Conservation (phyloP, 2,113 vertebrate species). For the Ploceus nigricollis region DNA sequence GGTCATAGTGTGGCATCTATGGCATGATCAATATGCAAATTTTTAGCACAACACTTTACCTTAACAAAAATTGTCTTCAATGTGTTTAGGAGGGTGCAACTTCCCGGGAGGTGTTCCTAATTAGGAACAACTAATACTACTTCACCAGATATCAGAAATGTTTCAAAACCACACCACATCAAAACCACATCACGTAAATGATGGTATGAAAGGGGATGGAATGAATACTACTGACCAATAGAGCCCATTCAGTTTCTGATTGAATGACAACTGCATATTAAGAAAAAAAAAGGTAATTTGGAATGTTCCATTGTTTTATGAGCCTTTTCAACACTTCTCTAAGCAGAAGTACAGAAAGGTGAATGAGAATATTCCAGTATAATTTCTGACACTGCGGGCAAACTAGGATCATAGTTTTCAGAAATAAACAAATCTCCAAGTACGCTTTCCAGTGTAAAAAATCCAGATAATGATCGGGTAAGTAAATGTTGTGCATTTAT, state of each 20-base stretch:
- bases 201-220: background rate
- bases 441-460: background rate
- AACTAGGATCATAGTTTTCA: background rate
- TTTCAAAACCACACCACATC: background rate
- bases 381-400: background rate
- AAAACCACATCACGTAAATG: background rate
- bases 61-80: background rate
- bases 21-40: background rate
- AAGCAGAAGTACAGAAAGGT: background rate
- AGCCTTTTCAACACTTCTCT: background rate
- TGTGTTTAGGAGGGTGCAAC: rapidly evolving
- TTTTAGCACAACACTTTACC: background rate
- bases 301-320: background rate
- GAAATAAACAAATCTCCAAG: background rate
- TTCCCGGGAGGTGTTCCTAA: background rate
- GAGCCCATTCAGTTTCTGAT: background rate
- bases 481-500: background rate
- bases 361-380: background rate
- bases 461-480: background rate
- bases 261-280: background rate
- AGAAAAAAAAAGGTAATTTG: background rate
- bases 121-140: background rate
- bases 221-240: background rate
- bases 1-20: background rate
- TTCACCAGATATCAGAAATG: background rate